Evolutionary conservation across 2,113 vertebrate species (phyloP).

Genomic region (Solenodon paradoxus): DNA sequence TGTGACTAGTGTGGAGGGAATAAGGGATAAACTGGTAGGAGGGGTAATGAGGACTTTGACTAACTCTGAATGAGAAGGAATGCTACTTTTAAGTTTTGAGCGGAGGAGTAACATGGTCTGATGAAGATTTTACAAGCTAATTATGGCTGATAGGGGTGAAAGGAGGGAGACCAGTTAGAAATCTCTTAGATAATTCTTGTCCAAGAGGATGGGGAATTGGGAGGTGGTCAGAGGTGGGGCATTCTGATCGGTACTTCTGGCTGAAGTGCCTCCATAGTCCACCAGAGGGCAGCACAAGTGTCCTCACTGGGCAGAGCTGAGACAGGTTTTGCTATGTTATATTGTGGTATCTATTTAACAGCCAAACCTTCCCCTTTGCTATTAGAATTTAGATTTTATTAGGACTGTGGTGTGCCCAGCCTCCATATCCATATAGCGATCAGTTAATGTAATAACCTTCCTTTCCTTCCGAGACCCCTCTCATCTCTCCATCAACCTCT

Average conservation of each 20-base stretch:
- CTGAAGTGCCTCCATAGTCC: background rate
- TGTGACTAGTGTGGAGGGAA: background rate
- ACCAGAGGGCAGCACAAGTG: slow-evolving; percentile 43
- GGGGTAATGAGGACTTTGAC: background rate
- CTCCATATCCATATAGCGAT: too few species aligned
- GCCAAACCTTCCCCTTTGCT: background rate
- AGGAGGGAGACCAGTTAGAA: background rate
- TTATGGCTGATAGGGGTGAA: background rate
- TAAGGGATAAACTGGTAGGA: too few species aligned
- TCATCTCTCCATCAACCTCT: background rate
- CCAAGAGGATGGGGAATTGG: background rate
- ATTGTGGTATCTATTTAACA: background rate
- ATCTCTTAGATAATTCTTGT: background rate
- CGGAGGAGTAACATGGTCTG: background rate
- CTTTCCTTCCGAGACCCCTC: background rate
- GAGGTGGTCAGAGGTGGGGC: background rate
- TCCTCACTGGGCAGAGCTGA: background rate
- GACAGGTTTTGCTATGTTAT: too few species aligned
- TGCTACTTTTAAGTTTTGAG: background rate
- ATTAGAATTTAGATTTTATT: background rate
- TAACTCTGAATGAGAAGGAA: background rate
- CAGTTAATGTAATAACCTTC: background rate
- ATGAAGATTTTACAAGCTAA: background rate
- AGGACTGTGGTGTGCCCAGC: background rate
- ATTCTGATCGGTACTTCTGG: background rate